phyloP scores from a whole-genome alignment of 2,888 invertebrate species.

The Lepidochitona cinerea region DNA sequence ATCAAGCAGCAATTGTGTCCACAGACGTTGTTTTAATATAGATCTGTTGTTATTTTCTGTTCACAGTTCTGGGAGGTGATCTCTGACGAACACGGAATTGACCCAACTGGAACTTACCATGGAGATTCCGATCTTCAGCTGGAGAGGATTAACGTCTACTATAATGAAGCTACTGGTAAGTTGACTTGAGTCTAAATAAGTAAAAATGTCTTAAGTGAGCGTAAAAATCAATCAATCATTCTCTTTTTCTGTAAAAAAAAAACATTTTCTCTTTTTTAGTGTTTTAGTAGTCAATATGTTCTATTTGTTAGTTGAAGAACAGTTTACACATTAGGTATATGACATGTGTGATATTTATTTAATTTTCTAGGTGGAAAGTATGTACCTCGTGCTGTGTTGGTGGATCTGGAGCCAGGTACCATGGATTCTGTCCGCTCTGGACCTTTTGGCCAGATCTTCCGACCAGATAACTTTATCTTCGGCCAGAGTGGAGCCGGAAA shows the following conservation, averaged over 20 bases:
- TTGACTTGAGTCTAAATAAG: too few species aligned
- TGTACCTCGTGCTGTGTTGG: not conserved
- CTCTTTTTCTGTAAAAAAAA: too few species aligned
- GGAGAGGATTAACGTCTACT: slow-evolving; percentile 91
- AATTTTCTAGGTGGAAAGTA: not conserved
- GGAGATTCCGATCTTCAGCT: slow-evolving; percentile 90
- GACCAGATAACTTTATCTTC: not conserved
- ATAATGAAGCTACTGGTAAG: slow-evolving; percentile 82
- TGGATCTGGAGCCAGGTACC: not conserved
- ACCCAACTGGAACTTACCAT: slow-evolving; percentile 61
- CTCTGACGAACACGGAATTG: slow-evolving; percentile 68
- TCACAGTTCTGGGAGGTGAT: slow-evolving; percentile 68
- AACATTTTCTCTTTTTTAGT: too few species aligned
- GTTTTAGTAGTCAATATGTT: too few species aligned
- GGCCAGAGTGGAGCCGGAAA: not conserved
- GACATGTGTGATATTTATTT: too few species aligned
- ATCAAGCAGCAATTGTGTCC: too few species aligned
- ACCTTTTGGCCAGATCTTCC: not conserved
- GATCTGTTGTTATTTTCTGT: not conserved
- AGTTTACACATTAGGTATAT: too few species aligned
- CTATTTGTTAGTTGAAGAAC: too few species aligned
- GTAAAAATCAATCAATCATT: too few species aligned
- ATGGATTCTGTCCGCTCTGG: not conserved
- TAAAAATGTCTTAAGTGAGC: too few species aligned
- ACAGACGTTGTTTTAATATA: too few species aligned